Conservation (phyloP, 2,888 invertebrate species). For the Kuschelorhynchus macadamiae region DNA sequence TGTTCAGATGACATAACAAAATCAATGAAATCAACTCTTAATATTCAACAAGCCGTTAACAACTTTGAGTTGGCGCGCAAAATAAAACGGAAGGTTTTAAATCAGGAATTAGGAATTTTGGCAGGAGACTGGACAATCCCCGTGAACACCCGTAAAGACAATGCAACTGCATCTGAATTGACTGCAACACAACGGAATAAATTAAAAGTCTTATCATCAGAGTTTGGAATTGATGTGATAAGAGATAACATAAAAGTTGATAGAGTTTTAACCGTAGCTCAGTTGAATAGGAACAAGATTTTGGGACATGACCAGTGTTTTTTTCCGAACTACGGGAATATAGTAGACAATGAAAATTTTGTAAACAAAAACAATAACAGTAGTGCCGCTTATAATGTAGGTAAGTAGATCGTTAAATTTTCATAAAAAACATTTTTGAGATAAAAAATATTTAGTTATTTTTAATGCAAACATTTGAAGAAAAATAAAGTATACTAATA, state of each 20-base stretch:
- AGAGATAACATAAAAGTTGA: conserved; percentile 37
- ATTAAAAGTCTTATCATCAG: conserved; percentile 74
- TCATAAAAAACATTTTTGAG: no score
- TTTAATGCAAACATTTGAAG: no score
- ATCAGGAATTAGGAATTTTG: conserved; percentile 66
- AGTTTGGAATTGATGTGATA: conserved; percentile 71
- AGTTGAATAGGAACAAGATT: conserved; percentile 61
- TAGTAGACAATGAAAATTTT: conserved; percentile 59
- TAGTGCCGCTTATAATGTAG: background rate
- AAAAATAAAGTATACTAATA: no score
- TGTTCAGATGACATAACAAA: no score
- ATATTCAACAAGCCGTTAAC: conserved; percentile 59
- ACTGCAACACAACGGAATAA: conserved; percentile 76
- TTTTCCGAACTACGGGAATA: conserved; percentile 25
- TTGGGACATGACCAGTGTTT: conserved; percentile 62
- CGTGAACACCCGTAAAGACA: conserved; percentile 33
- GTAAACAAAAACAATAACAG: conserved; percentile 57
- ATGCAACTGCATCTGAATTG: conserved; percentile 67
- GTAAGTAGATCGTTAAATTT: conserved; percentile 2
- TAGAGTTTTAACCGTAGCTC: conserved; percentile 49
- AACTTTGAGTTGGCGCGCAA: conserved; percentile 68
- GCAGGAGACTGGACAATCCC: background rate
- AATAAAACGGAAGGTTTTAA: conserved; percentile 72
- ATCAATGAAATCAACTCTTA: no score
- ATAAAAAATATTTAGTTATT: no score